Evolutionary conservation across 2,888 invertebrate species (phyloP).

Genomic region (Eupithecia pulchellata): DNA sequence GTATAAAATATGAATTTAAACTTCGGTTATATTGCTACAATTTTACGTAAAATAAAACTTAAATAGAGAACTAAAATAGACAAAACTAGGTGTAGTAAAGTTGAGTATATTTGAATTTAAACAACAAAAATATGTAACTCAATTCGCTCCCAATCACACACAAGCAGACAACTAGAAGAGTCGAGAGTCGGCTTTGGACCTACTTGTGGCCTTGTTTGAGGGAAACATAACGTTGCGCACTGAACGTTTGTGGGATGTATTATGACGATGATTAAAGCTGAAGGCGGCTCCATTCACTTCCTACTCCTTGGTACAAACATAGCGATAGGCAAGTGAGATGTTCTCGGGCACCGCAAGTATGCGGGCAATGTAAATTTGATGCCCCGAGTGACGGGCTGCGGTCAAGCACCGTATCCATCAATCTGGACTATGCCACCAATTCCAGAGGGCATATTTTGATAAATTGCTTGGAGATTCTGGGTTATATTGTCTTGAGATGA

Average conservation of each 20-base stretch:
- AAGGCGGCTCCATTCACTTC: neutral
- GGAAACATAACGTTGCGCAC: neutral
- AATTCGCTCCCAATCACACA: neutral
- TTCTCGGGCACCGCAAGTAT: constrained; percentile 71
- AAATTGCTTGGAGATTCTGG: constrained; percentile 44
- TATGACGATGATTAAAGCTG: neutral
- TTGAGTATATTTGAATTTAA: neutral
- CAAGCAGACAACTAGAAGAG: neutral
- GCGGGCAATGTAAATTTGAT: constrained; percentile 79
- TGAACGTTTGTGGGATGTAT: neutral
- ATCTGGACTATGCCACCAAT: constrained; percentile 66
- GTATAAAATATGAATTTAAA: too few species aligned
- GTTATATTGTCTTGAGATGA: constrained; percentile 6
- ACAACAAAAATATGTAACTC: neutral
- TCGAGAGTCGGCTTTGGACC: neutral
- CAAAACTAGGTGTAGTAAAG: too few species aligned
- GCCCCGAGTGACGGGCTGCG: constrained; percentile 68
- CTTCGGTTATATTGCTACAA: too few species aligned
- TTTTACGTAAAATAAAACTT: neutral
- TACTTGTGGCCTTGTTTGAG: neutral
- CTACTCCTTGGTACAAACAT: constrained; percentile 26
- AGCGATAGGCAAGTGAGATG: constrained; percentile 56
- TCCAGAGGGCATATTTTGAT: constrained; percentile 56
- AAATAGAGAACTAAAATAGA: neutral
- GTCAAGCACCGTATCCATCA: constrained; percentile 62